These are phyloP conservation scores for Notothenia coriiceps DNA, from an alignment of 2,113 vertebrate genomes.

Conservation along the genomic window DNA sequence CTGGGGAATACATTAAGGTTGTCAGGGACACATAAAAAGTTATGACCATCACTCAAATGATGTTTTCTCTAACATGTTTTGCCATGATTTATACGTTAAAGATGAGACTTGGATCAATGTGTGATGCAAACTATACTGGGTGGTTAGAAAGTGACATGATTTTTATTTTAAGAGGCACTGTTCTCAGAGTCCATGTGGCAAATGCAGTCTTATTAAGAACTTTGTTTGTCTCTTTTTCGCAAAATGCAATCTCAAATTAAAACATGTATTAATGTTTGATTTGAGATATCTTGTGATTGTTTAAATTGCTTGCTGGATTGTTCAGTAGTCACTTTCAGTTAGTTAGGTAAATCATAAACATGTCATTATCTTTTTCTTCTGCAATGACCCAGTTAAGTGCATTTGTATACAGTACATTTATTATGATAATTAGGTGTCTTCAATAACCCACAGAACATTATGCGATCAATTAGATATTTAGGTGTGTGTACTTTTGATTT, in stretches of 20 bases:
- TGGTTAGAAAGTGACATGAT: slow-evolving; percentile 25
- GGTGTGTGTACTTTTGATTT: neutral
- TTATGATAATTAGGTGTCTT: neutral
- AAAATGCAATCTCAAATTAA: neutral
- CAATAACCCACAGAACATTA: slow-evolving; percentile 3
- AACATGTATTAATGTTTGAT: neutral
- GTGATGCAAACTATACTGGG: slow-evolving; percentile 34
- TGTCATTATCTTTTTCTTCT: neutral
- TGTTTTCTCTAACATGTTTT: slow-evolving; percentile 68
- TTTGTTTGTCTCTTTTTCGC: too few relatives aligned
- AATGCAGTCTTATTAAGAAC: neutral
- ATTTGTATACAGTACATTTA: neutral
- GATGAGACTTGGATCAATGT: slow-evolving; percentile 56
- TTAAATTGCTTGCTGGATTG: neutral
- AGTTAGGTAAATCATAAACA: neutral
- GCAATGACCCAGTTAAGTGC: neutral
- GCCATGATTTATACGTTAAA: slow-evolving; percentile 66
- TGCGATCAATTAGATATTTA: neutral
- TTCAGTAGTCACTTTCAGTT: neutral
- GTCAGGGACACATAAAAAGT: slow-evolving; percentile 78
- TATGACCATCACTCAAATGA: slow-evolving; percentile 68
- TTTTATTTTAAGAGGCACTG: fast-evolving
- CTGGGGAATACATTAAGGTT: slow-evolving; percentile 79
- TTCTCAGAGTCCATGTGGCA: neutral
- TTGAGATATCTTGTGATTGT: slow-evolving; percentile 3